Conservation (phyloP, 2,113 vertebrate genomes). For the Tor tambroides region DNA sequence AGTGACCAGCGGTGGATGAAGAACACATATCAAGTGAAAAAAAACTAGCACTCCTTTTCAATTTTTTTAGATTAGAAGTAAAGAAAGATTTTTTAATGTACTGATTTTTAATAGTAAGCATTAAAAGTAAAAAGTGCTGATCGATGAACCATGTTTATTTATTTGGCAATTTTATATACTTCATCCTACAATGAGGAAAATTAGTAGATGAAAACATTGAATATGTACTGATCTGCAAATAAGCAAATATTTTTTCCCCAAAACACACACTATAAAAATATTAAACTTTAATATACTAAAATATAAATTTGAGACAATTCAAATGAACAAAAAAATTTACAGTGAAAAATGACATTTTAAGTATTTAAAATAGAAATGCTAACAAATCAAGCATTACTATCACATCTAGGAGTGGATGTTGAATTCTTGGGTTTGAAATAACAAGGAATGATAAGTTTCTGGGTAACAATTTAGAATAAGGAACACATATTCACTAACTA, state of each 20-base stretch:
- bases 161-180: neutral
- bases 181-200: neutral
- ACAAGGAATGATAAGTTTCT: neutral
- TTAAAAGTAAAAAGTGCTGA: neutral
- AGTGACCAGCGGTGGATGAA: neutral
- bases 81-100: neutral
- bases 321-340: too few species aligned
- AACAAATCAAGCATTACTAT: neutral
- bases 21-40: neutral
- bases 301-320: too few species aligned
- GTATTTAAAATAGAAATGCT: neutral
- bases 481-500: too few species aligned
- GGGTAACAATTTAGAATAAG: too few species aligned
- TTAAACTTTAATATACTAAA: neutral
- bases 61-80: neutral
- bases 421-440: neutral
- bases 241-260: neutral
- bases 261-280: neutral
- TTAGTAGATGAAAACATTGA: neutral
- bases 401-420: neutral
- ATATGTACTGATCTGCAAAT: neutral
- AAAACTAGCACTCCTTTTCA: neutral
- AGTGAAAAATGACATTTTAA: too few species aligned
- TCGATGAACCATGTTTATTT: neutral
- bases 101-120: too few species aligned